phyloP scores from a whole-genome alignment of 2,113 vertebrate genomes.

The Labrus mixtus region DNA sequence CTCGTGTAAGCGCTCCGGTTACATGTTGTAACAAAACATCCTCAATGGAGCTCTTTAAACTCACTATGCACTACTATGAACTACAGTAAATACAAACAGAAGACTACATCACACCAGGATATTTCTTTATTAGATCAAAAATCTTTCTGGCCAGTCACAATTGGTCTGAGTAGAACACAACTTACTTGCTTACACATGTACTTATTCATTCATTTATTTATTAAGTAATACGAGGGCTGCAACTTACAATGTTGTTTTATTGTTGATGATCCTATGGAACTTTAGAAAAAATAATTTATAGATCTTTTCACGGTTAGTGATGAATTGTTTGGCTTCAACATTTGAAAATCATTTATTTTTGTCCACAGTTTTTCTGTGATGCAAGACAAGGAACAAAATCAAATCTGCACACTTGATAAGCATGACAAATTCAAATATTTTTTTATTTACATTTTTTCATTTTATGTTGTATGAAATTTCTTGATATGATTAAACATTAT shows the following conservation, averaged over 20 bases:
- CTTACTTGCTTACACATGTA: too few species aligned
- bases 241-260: too few species aligned
- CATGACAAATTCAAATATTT: too few species aligned
- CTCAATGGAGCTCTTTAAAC: conserved; percentile 61
- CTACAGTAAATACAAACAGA: background rate
- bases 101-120: background rate
- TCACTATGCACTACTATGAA: conserved; percentile 4
- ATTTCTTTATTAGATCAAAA: background rate
- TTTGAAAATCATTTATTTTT: background rate
- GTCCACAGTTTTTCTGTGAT: too few species aligned
- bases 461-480: too few species aligned
- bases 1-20: conserved; percentile 54
- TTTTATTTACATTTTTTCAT: background rate
- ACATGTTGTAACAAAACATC: conserved; percentile 63
- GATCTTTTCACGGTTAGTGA: too few species aligned
- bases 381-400: background rate
- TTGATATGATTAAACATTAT: too few species aligned
- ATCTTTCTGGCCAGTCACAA: background rate
- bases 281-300: too few species aligned
- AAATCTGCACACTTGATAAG: background rate
- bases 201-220: too few species aligned
- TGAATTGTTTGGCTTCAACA: background rate
- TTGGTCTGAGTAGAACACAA: background rate
- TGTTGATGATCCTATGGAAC: too few species aligned
- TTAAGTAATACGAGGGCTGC: too few species aligned